Percentiles rank a stretch among this genome's conserved stretches.
Evolutionary conservation across 2,888 invertebrate species (phyloP).

Genomic region (Agrochola lota): DNA sequence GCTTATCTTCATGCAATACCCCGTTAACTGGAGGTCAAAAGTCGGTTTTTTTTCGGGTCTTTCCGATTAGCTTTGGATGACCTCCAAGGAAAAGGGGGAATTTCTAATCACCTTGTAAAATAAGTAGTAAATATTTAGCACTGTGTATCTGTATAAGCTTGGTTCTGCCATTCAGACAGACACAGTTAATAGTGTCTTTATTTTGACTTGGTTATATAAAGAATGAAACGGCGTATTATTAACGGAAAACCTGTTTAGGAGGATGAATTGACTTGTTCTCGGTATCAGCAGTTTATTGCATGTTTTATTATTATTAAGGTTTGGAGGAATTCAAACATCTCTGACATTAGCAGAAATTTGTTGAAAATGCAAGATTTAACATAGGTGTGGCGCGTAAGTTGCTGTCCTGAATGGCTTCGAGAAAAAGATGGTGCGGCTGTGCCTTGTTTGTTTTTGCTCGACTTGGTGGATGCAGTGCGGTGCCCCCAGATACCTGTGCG

Average conservation of each 20-base stretch:
- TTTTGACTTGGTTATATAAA: background rate
- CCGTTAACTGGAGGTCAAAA: too few relatives aligned
- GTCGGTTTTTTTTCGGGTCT: background rate
- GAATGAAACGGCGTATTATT: constrained; percentile 8
- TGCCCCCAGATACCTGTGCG: too few relatives aligned
- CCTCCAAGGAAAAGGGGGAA: background rate
- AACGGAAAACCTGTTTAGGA: constrained; percentile 9
- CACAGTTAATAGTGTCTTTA: background rate
- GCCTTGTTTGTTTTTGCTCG: too few relatives aligned
- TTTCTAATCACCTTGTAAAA: background rate
- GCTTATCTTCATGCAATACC: too few relatives aligned
- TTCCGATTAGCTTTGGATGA: background rate
- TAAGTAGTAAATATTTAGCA: background rate
- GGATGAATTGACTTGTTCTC: background rate
- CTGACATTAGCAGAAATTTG: background rate
- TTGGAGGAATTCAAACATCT: background rate
- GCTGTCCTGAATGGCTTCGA: too few relatives aligned
- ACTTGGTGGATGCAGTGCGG: too few relatives aligned
- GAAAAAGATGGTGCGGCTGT: too few relatives aligned
- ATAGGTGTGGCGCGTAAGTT: background rate
- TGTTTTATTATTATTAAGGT: background rate
- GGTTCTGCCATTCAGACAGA: background rate
- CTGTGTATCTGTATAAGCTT: background rate
- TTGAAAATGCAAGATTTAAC: background rate
- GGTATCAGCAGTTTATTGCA: background rate